Evolutionary conservation across 2,113 vertebrate genomes (phyloP).

Genomic region (Callionymus lyra): DNA sequence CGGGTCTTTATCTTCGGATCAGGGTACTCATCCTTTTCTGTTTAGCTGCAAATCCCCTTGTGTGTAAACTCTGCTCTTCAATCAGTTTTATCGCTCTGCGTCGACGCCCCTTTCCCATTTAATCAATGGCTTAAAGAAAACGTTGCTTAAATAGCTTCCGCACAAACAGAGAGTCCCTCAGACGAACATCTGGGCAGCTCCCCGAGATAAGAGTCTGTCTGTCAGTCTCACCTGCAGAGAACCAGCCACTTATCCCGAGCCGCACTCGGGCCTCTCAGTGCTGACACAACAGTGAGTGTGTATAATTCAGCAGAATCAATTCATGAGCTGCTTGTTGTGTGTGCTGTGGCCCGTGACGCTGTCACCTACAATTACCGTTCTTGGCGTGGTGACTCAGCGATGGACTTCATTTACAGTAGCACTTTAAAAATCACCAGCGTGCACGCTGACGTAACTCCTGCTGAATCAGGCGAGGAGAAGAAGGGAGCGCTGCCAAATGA

Average conservation of each 20-base stretch:
- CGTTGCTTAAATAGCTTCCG: conserved; percentile 25
- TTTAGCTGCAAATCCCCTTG: conserved; percentile 34
- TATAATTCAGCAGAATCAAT: conserved; percentile 49
- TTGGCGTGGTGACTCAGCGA: conserved; percentile 42
- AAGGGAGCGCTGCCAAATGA: conserved; percentile 29
- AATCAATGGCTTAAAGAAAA: conserved; percentile 32
- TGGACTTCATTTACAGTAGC: conserved; percentile 27
- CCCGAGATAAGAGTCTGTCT: too few relatives aligned
- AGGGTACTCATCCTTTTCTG: conserved; percentile 27
- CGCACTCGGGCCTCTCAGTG: conserved; percentile 25
- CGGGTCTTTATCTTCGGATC: conserved; percentile 17
- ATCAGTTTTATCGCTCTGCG: conserved; percentile 32
- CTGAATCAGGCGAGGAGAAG: conserved; percentile 38
- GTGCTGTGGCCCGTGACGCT: conserved; percentile 28
- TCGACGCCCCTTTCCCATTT: conserved; percentile 23
- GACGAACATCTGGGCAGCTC: too few relatives aligned
- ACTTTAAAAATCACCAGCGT: conserved; percentile 38
- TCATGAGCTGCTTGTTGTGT: conserved; percentile 38
- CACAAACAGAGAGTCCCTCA: conserved; percentile 15
- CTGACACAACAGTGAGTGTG: conserved; percentile 50
- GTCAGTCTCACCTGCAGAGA: conserved; percentile 13
- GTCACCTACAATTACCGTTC: conserved; percentile 51
- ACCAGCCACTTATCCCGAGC: conserved; percentile 32
- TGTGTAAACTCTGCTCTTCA: conserved; percentile 32
- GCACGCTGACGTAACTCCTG: conserved; percentile 33